Percentiles rank a stretch among this genome's conserved stretches.
Conservation (phyloP, 1,140 invertebrate genomes). For the Drosophila tani region DNA sequence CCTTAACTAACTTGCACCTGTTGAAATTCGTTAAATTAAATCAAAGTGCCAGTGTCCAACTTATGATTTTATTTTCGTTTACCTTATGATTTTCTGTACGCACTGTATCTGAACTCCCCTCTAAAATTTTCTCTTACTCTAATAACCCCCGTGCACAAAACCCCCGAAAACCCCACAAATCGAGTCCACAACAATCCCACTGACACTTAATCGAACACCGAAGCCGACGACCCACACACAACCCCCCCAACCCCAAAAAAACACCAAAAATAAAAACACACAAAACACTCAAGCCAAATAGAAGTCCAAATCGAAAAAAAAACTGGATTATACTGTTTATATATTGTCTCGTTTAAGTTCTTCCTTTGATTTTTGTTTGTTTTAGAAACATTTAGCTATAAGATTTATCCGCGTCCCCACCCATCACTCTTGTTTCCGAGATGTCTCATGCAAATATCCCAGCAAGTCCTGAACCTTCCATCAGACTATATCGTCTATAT, state of each 20-base stretch:
- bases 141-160: constrained; percentile 65
- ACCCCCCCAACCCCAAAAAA: constrained; percentile 30
- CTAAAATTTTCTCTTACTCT: constrained; percentile 48
- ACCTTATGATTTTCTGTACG: constrained; percentile 45
- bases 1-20: constrained; percentile 65
- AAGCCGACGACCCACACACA: constrained; percentile 39
- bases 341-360: constrained; percentile 75
- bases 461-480: constrained; percentile 32
- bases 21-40: constrained; percentile 28
- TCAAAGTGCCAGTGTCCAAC: constrained; percentile 13
- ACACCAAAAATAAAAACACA: constrained; percentile 43
- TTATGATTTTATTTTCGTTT: constrained; percentile 38
- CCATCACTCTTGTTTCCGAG: constrained; percentile 23
- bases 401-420: constrained; percentile 55
- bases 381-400: constrained; percentile 67
- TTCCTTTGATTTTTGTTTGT: constrained; percentile 60
- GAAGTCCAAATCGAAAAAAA: constrained; percentile 39
- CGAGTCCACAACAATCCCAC: constrained; percentile 66
- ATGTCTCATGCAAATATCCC: constrained; percentile 21
- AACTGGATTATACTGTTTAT: constrained; percentile 64
- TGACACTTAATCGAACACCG: constrained; percentile 59
- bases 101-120: constrained; percentile 35
- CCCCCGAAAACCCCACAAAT: constrained; percentile 41
- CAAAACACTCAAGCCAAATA: constrained; percentile 45
- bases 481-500: constrained; percentile 41